phyloP scores from a whole-genome alignment of 2,797 vertebrate species.

The Pseudochirops cupreus region DNA sequence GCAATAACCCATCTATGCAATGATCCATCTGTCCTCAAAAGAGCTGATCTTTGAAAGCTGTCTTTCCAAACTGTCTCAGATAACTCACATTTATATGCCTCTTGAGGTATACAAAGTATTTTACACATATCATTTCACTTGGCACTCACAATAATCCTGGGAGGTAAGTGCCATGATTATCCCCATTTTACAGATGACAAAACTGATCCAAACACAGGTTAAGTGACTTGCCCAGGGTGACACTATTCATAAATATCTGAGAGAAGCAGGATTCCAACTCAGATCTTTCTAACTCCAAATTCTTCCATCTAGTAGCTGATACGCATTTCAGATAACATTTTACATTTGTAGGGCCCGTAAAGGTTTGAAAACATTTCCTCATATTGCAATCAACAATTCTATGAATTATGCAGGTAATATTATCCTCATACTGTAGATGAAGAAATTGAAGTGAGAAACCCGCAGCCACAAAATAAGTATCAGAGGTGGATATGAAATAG shows the following conservation, averaged over 20 bases:
- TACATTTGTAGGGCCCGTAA: neutral
- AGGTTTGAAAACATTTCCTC: neutral
- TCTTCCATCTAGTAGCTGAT: neutral
- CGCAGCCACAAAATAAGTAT: neutral
- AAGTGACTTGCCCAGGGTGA: neutral
- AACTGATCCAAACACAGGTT: neutral
- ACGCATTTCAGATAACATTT: neutral
- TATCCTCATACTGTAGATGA: neutral
- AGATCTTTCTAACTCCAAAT: neutral
- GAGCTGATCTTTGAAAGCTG: neutral
- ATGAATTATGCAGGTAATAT: neutral
- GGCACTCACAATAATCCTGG: neutral
- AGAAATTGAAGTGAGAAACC: neutral
- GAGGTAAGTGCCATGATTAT: neutral
- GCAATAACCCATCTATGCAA: fast-evolving
- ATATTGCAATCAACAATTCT: neutral
- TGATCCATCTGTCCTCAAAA: neutral
- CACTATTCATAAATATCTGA: neutral
- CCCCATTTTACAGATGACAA: neutral
- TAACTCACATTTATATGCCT: neutral
- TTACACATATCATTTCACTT: neutral
- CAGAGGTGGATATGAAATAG: neutral
- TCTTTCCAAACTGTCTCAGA: neutral
- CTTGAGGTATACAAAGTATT: neutral
- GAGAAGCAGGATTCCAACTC: neutral